Percentiles rank a stretch among this genome's conserved stretches.
These are phyloP conservation scores for Drymodes brunneopygia DNA, from an alignment of 2,113 vertebrate genomes.

Conservation along the genomic window DNA sequence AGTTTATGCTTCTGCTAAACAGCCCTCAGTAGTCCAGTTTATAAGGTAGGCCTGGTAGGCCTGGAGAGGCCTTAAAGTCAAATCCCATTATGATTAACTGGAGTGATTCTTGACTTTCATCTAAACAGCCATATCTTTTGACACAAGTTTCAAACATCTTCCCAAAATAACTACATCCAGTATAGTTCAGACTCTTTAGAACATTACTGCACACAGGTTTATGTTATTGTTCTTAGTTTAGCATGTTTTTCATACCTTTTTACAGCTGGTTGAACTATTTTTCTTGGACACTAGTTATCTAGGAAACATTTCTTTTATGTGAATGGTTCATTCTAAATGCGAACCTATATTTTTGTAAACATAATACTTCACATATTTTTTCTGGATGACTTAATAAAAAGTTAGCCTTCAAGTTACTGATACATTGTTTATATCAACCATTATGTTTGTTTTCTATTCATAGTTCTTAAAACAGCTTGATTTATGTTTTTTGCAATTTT, in stretches of 20 bases:
- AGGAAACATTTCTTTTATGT: neutral
- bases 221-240: neutral
- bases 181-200: neutral
- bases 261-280: neutral
- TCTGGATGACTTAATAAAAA: neutral
- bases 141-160: neutral
- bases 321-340: neutral
- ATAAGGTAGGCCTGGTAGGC: neutral
- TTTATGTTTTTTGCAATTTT: neutral
- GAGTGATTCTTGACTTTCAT: fast-evolving
- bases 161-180: neutral
- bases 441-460: neutral
- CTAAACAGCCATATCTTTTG: fast-evolving
- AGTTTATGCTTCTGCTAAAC: neutral
- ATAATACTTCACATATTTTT: neutral
- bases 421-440: neutral
- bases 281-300: neutral
- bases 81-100: neutral
- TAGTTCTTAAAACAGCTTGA: neutral
- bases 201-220: neutral
- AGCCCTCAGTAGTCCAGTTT: neutral
- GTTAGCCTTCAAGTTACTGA: neutral
- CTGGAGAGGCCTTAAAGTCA: neutral
- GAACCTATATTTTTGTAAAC: neutral
- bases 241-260: neutral